Percentiles rank a stretch among this genome's conserved stretches.
phyloP scores from a whole-genome alignment of 2,888 invertebrate species.

The Trichogramma evanescens region DNA sequence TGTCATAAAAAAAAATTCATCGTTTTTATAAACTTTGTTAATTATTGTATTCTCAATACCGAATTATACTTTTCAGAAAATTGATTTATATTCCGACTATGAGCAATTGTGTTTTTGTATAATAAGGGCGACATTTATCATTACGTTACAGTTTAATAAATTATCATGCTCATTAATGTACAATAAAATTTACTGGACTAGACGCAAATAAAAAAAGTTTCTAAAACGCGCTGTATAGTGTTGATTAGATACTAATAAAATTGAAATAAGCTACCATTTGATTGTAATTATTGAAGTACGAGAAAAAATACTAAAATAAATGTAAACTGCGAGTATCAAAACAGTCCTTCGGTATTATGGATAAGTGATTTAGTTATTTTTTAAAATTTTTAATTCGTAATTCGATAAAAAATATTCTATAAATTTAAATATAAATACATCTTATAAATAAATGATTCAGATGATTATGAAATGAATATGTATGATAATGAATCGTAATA shows the following conservation, averaged over 20 bases:
- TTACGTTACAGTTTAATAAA: too few relatives aligned
- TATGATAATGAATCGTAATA: slow-evolving; percentile 17
- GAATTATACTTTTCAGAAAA: too few relatives aligned
- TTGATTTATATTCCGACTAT: too few relatives aligned
- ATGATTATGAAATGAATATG: slow-evolving; percentile 18
- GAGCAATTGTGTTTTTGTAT: too few relatives aligned
- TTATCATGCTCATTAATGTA: too few relatives aligned
- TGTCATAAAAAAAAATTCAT: slow-evolving; percentile 37
- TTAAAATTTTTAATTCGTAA: not conserved
- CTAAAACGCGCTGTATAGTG: too few relatives aligned
- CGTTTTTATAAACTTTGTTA: too few relatives aligned
- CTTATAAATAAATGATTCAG: slow-evolving; percentile 13
- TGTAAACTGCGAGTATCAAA: slow-evolving; percentile 2
- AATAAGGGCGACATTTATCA: too few relatives aligned
- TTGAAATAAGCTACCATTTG: not conserved
- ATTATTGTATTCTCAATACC: too few relatives aligned
- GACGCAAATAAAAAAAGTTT: too few relatives aligned
- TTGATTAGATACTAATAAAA: slow-evolving; percentile 3
- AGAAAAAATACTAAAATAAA: not conserved
- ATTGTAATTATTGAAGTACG: slow-evolving; percentile 1
- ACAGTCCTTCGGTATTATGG: not conserved
- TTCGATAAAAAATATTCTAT: not conserved
- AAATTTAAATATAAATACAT: slow-evolving; percentile 12
- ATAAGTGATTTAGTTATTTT: not conserved
- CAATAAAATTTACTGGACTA: too few relatives aligned